phyloP scores from a whole-genome alignment of 1,140 invertebrate genomes.

The Steinernema feltiae region DNA sequence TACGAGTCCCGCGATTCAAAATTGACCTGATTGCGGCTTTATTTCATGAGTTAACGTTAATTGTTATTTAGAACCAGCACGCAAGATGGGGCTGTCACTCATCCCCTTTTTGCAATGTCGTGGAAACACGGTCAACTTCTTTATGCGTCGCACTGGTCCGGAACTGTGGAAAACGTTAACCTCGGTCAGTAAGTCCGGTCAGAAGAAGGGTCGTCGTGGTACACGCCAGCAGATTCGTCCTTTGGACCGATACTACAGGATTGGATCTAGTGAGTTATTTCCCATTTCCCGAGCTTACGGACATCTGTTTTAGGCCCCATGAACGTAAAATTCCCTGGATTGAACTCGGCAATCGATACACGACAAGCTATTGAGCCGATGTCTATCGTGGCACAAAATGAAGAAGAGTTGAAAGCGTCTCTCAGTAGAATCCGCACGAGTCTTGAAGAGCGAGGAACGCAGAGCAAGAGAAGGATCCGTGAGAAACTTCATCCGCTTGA shows the following conservation, averaged over 20 bases:
- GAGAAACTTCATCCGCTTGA: constrained; percentile 57
- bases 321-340: constrained; percentile 82
- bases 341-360: constrained; percentile 76
- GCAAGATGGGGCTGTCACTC: constrained; percentile 19
- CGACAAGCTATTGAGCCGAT: constrained; percentile 55
- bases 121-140: constrained; percentile 56
- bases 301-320: constrained; percentile 63
- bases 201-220: constrained; percentile 83
- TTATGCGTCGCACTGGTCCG: constrained; percentile 64
- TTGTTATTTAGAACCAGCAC: no score
- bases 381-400: constrained; percentile 45
- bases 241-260: constrained; percentile 80
- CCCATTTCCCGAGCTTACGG: not conserved
- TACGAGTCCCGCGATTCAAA: no score
- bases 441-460: constrained; percentile 21
- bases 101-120: constrained; percentile 32
- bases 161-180: constrained; percentile 87
- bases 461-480: constrained; percentile 39
- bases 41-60: no score
- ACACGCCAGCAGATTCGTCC: constrained; percentile 72
- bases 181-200: constrained; percentile 89
- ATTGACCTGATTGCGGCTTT: no score
- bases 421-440: not conserved
- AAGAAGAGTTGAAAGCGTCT: constrained; percentile 43
- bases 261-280: constrained; percentile 65